Evolutionary conservation across 2,797 vertebrate genomes (phyloP).

Genomic region (Huso huso): DNA sequence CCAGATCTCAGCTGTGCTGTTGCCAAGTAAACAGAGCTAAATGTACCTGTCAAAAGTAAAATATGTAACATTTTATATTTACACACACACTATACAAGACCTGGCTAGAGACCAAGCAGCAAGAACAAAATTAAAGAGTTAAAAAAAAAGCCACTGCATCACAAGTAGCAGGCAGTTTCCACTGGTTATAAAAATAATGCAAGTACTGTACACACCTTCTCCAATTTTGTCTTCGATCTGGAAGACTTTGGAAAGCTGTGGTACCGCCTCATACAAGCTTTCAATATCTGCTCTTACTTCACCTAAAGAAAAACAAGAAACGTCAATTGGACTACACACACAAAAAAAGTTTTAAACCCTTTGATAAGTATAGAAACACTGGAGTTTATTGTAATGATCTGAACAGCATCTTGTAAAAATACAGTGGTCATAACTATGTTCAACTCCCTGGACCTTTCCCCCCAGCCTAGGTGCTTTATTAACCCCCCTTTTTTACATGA

Average conservation of each 20-base stretch:
- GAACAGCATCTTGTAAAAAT: no score
- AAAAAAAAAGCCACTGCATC: neutral
- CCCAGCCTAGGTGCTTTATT: no score
- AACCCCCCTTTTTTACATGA: no score
- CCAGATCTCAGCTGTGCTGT: slow-evolving; percentile 73
- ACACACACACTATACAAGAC: slow-evolving; percentile 26
- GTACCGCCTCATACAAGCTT: slow-evolving; percentile 79
- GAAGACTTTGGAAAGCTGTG: slow-evolving; percentile 79
- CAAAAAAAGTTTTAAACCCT: no score
- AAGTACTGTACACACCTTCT: slow-evolving; percentile 66
- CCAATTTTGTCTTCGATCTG: slow-evolving; percentile 86
- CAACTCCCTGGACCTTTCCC: no score
- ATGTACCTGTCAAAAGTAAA: slow-evolving; percentile 69
- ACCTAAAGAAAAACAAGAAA: slow-evolving; percentile 35
- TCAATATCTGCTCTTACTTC: slow-evolving; percentile 78
- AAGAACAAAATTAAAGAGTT: slow-evolving; percentile 3
- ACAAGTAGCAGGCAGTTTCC: slow-evolving; percentile 14
- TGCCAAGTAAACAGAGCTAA: slow-evolving; percentile 93
- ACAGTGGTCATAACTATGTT: no score
- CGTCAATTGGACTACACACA: neutral
- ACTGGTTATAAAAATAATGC: slow-evolving; percentile 19
- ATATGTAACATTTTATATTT: slow-evolving; percentile 17
- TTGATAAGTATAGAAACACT: no score
- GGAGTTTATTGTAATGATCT: no score
- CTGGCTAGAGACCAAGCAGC: slow-evolving; percentile 16